Evolutionary conservation across 2,888 invertebrate genomes (phyloP).

Genomic region (Trichogramma evanescens): DNA sequence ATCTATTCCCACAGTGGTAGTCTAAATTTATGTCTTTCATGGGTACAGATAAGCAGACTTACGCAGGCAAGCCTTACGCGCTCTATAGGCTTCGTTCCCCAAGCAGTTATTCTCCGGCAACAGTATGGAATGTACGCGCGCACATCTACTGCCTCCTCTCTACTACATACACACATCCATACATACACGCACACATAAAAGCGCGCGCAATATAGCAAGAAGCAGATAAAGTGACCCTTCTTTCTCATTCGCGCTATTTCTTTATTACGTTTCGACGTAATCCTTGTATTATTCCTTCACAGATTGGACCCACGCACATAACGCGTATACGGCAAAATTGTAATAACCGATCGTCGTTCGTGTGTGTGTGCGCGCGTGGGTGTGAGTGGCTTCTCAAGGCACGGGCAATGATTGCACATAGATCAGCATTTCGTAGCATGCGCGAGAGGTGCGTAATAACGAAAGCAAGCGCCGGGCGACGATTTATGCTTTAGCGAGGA

Average conservation of each 20-base stretch:
- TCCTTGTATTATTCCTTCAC: not conserved
- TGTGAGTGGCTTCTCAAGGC: too few species aligned
- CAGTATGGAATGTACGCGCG: conserved; percentile 1
- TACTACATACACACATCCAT: not conserved
- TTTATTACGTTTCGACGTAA: conserved; percentile 11
- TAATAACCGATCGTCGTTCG: conserved; percentile 5
- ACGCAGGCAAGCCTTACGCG: not conserved
- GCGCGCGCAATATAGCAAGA: too few species aligned
- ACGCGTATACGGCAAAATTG: not conserved
- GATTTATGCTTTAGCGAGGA: too few species aligned
- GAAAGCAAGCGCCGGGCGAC: too few species aligned
- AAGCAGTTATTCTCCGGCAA: conserved; percentile 11
- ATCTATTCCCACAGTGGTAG: too few species aligned
- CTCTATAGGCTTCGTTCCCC: conserved; percentile 7
- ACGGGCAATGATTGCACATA: too few species aligned
- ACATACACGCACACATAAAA: too few species aligned
- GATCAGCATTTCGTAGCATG: too few species aligned
- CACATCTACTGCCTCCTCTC: not conserved
- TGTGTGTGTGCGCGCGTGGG: too few species aligned
- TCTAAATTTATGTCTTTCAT: conserved; percentile 14
- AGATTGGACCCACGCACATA: not conserved
- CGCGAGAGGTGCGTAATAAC: too few species aligned
- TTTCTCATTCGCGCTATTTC: conserved; percentile 7
- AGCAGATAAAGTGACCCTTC: not conserved
- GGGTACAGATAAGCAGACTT: conserved; percentile 13